phyloP scores from a whole-genome alignment of 1,140 invertebrate genomes.

The Euura saliciscinereae region DNA sequence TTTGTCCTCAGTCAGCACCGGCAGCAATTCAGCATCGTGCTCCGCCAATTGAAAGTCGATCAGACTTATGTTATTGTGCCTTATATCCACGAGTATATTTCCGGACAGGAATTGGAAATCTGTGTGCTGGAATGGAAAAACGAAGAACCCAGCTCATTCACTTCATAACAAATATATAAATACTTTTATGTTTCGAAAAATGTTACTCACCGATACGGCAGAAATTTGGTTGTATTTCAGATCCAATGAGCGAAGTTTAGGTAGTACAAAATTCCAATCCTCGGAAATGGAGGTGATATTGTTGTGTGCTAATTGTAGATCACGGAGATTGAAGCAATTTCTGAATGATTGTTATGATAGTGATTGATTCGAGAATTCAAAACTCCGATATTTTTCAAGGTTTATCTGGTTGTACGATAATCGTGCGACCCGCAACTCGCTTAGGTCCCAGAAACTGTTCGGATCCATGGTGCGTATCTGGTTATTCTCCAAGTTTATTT shows the following conservation, averaged over 20 bases:
- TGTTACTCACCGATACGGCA: slow-evolving; percentile 34
- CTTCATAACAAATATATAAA: slow-evolving; percentile 44
- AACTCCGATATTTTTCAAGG: too few species aligned
- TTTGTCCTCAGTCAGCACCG: slow-evolving; percentile 28
- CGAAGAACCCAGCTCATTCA: slow-evolving; percentile 39
- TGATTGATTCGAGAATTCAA: slow-evolving; percentile 37
- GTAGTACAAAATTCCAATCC: slow-evolving; percentile 63
- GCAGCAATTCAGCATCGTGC: slow-evolving; percentile 16
- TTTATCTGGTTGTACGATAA: slow-evolving; percentile 63
- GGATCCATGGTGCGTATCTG: slow-evolving; percentile 48
- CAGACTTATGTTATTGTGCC: neutral
- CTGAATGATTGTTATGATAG: slow-evolving; percentile 63
- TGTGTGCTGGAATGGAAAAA: too few species aligned
- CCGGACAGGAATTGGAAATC: too few species aligned
- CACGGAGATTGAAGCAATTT: slow-evolving; percentile 56
- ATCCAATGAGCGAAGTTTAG: slow-evolving; percentile 60
- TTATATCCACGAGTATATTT: slow-evolving; percentile 40
- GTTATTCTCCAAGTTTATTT: slow-evolving; percentile 56
- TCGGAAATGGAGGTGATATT: slow-evolving; percentile 62
- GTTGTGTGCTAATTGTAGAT: slow-evolving; percentile 68
- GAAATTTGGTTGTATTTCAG: slow-evolving; percentile 62
- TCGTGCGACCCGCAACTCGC: slow-evolving; percentile 51
- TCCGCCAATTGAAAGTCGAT: too few species aligned
- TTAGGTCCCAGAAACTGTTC: slow-evolving; percentile 49
- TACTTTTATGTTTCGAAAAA: neutral